Evolutionary conservation across 2,113 vertebrate species (phyloP).

Genomic region (Nyctibius bracteatus): DNA sequence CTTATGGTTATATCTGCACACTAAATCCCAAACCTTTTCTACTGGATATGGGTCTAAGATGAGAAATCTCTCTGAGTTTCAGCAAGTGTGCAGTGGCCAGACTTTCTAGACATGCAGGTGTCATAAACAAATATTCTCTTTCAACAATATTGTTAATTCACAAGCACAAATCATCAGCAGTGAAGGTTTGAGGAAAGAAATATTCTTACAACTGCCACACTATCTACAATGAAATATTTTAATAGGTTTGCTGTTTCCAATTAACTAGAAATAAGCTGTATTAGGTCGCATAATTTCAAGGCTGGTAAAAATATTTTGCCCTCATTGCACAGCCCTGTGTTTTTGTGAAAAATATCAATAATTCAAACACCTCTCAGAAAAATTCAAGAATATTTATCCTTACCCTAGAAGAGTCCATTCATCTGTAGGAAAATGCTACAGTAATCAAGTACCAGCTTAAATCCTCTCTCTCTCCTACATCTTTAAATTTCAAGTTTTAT

Average conservation of each 20-base stretch:
- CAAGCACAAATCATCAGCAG: neutral
- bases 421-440: neutral
- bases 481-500: neutral
- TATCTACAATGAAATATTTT: neutral
- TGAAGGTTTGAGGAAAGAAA: neutral
- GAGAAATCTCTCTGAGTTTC: neutral
- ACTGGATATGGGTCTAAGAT: neutral
- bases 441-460: neutral
- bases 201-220: neutral
- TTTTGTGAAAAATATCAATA: conserved; percentile 6
- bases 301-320: neutral
- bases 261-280: neutral
- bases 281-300: neutral
- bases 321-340: neutral
- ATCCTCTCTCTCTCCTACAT: neutral
- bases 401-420: neutral
- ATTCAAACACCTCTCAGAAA: conserved; percentile 14
- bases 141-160: neutral
- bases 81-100: neutral
- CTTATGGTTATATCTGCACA: neutral
- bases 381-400: neutral
- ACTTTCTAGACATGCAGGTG: neutral
- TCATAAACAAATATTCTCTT: neutral
- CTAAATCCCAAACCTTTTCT: neutral
- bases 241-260: neutral